Base-by-base conservation (phyloP, 2,797 vertebrate species). In the Lithobates pipiens region DNA sequence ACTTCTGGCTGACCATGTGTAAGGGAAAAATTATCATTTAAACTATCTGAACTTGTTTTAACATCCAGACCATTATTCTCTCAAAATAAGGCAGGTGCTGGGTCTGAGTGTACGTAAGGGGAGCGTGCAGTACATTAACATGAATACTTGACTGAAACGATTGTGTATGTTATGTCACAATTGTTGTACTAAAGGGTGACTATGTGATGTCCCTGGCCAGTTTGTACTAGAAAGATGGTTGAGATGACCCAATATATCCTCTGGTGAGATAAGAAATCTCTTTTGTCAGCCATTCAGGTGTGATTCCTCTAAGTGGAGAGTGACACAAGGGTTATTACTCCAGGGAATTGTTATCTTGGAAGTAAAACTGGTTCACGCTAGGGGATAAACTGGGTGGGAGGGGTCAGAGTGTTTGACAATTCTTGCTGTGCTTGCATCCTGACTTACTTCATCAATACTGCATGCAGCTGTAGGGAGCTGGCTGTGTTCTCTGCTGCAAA, bases 391-490 rank as follows among this genome's bases (percentile, higher is more conserved):
- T 80, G 76, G 88, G 90, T 83, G 90, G 65, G 86, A 67, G 85
- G 74, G 67, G 61, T 75, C 79, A 83, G 83, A 78, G 86, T 88
- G 82, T 85, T 88, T 90, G 93, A 92, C 93, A 91, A 94, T 94
- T 95, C 92, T 91, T 95, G 95, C 95, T 95, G 95, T 93, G 95
- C 94, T 95, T 95, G 95, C 96, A 96, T 95, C 94, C 94, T 92
- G 93, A 95, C 94, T 95, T 94, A 94, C 95, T 95, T 95, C 93
- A 95, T 96, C 95, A 96, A 95, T 96, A 95, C 95, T 93, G 95
- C 94, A 94, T 93, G 94, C 94, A 94, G 94, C 95, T 93, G 93
- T 91, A 92, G 89, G 93, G 89, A 78, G 79, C 80, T 94, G 94
- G 94, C 94, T 94, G 92, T 91, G 92, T 88, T 93, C 91, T 91